Base-by-base conservation (phyloP, 2,797 vertebrate genomes). In the Labeo calbasu region DNA sequence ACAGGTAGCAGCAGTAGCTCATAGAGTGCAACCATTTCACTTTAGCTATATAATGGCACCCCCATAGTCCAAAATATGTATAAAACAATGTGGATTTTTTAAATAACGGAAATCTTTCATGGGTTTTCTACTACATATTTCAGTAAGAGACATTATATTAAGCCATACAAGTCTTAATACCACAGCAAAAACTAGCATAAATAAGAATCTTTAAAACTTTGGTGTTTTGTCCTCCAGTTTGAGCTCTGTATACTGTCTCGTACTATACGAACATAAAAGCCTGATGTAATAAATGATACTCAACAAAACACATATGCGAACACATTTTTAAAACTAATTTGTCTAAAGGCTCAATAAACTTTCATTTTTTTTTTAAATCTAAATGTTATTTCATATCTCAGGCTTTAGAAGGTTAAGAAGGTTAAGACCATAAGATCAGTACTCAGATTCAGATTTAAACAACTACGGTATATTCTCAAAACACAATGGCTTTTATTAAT, bases 401-500 rank as follows among this genome's bases (percentile, higher is more conserved):
- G 65, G 19, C 28, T 40, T 75, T n/a, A 55, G 1, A 21, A 28
- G 51, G 15, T 40, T 19, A 21, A 40, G 32, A 46, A 40, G 36
- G 36, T 2, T 11, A 69, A n/a, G 40, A 43, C 40, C 68, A 46
- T 14, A 59, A 53, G 3, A 40, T 43, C 53, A 59, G 13, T 76
- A 23, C 19, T n/a, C 7, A 3, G 23, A 23, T 36, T 59, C 4
- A 14, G 4, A 57, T n/a, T 57, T 21, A 48, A 32, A 75, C 28
- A 55, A 43, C 32, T 55, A n/a, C 19, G 40, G 32, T 75, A 13
- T 14, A 23, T 76, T 57, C 25, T 32, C 25, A 12, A 73, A 15
- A 17, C 48, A 73, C 71, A 51, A 7, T 51, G 48, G 71, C 12
- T 76, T 51, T 76, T 51, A 55, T 57, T 76, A 32, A 14, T 55